Percentiles rank a stretch among this genome's conserved stretches.
phyloP scores from a whole-genome alignment of 1,140 invertebrate species.

The Drosophila arawakana region DNA sequence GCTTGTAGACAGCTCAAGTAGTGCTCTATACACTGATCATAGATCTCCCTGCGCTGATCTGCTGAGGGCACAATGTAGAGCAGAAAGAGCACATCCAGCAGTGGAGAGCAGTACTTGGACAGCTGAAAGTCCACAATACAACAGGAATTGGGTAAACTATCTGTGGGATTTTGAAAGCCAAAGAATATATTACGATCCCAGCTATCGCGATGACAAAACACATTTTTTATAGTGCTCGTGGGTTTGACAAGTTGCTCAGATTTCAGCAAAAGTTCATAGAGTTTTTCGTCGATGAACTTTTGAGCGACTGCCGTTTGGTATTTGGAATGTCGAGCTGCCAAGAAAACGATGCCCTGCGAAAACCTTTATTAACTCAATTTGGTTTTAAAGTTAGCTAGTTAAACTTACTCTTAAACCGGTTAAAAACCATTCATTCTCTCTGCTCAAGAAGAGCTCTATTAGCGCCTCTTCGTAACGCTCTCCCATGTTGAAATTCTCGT shows the following conservation, averaged over 20 bases:
- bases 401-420: constrained; percentile 63
- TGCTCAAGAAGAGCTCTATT: constrained; percentile 48
- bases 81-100: constrained; percentile 85
- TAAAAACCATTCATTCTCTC: constrained; percentile 61
- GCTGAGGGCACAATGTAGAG: constrained; percentile 60
- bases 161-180: constrained; percentile 81
- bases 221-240: constrained; percentile 82
- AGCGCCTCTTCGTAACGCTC: constrained; percentile 70
- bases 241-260: constrained; percentile 58
- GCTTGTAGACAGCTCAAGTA: constrained; percentile 46
- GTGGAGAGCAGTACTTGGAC: constrained; percentile 86
- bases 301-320: constrained; percentile 53
- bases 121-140: constrained; percentile 87
- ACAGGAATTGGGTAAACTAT: constrained; percentile 82
- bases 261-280: constrained; percentile 64
- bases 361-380: not conserved
- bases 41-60: constrained; percentile 20
- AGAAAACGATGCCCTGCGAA: constrained; percentile 55
- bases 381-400: no score
- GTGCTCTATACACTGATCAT: constrained; percentile 48
- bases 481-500: constrained; percentile 67
- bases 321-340: constrained; percentile 61
- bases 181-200: constrained; percentile 88
- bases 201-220: constrained; percentile 87
- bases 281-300: constrained; percentile 69